Conservation (phyloP, 2,888 invertebrate genomes). For the Nemotelus nigrinus region DNA sequence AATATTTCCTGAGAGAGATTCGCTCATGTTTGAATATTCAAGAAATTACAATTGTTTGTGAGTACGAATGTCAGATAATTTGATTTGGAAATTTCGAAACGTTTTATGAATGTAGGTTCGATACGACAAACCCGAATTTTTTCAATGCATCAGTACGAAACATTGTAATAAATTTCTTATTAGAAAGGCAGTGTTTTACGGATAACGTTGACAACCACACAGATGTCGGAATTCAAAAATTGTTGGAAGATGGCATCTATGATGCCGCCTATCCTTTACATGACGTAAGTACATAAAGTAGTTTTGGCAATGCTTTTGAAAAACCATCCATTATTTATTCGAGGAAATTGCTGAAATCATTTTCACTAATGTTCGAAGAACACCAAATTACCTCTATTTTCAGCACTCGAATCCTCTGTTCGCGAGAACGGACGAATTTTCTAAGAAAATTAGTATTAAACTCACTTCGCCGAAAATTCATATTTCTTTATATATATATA, state of each 20-base stretch:
- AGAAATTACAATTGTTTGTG: conserved; percentile 78
- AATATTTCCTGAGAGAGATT: conserved; percentile 71
- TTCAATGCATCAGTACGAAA: conserved; percentile 74
- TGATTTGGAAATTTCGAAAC: background rate
- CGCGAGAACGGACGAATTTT: too few relatives aligned
- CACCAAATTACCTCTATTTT: too few relatives aligned
- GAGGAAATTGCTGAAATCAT: too few relatives aligned
- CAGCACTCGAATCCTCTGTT: too few relatives aligned
- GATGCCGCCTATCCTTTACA: conserved; percentile 79
- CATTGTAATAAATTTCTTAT: conserved; percentile 78
- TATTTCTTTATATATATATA: too few relatives aligned
- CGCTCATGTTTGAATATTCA: conserved; percentile 75
- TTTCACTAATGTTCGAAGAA: too few relatives aligned
- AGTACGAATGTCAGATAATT: conserved; percentile 58
- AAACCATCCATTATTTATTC: too few relatives aligned
- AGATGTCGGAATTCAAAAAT: conserved; percentile 74
- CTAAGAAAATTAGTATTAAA: too few relatives aligned
- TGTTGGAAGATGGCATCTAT: conserved; percentile 73
- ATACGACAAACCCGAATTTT: conserved; percentile 72
- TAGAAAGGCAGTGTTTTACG: conserved; percentile 75
- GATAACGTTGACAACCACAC: conserved; percentile 66
- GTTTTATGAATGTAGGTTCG: conserved; percentile 67
- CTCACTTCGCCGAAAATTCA: too few relatives aligned
- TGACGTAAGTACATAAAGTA: conserved; percentile 69
- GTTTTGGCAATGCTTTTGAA: too few relatives aligned